Conservation (phyloP, 1,140 invertebrate species). For the Zaprionus nigranus region DNA sequence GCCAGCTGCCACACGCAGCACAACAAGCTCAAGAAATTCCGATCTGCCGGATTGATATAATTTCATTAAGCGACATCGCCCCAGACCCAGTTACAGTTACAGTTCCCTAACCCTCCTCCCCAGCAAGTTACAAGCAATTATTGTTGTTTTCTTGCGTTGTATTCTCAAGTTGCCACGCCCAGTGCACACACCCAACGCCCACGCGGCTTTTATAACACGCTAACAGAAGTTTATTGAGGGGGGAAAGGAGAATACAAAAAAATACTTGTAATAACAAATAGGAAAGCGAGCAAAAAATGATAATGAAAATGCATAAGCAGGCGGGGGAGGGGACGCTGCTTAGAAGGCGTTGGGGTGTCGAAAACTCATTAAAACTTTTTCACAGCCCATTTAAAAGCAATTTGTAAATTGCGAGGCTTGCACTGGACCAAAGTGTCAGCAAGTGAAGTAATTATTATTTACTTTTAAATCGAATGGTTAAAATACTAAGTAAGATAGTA, state of each 20-base stretch:
- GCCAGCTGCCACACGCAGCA: constrained; percentile 62
- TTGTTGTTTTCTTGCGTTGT: constrained; percentile 37
- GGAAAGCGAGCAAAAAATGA: constrained; percentile 60
- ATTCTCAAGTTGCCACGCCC: constrained; percentile 49
- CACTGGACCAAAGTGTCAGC: constrained; percentile 39
- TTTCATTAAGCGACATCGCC: constrained; percentile 65
- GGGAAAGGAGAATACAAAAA: constrained; percentile 35
- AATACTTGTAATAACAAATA: constrained; percentile 66
- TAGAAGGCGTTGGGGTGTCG: constrained; percentile 41
- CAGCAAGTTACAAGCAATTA: constrained; percentile 40
- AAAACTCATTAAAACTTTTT: constrained; percentile 84
- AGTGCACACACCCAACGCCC: constrained; percentile 21
- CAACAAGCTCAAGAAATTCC: constrained; percentile 13
- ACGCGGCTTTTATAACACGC: constrained; percentile 11
- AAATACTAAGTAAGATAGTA: background rate
- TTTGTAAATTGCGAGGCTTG: constrained; percentile 78
- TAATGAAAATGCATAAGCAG: constrained; percentile 79
- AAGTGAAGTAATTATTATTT: constrained; percentile 70
- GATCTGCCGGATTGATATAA: constrained; percentile 76
- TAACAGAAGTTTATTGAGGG: constrained; percentile 13
- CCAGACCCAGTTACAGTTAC: background rate
- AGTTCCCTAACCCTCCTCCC: constrained; percentile 2
- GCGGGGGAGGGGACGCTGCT: constrained; percentile 25
- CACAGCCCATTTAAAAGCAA: constrained; percentile 83
- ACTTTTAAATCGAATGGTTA: background rate